Conservation (phyloP, 2,888 invertebrate genomes). For the Trissoscelio sp. region DNA sequence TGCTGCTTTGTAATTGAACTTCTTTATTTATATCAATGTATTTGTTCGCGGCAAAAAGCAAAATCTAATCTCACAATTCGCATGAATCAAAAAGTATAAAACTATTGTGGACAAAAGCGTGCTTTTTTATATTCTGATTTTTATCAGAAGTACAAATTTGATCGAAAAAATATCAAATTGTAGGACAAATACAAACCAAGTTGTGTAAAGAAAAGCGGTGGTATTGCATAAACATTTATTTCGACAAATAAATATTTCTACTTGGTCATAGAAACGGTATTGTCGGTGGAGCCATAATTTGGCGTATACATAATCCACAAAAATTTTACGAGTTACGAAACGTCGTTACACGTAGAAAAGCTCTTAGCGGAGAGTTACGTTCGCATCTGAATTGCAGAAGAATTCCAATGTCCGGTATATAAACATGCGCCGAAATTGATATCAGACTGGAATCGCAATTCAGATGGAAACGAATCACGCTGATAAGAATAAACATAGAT, state of each 20-base stretch:
- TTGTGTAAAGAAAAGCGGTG: not conserved
- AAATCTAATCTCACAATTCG: too few relatives aligned
- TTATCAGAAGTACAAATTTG: not conserved
- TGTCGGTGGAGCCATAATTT: not conserved
- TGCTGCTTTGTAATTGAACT: too few relatives aligned
- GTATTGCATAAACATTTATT: not conserved
- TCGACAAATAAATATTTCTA: not conserved
- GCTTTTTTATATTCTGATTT: too few relatives aligned
- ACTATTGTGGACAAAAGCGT: too few relatives aligned
- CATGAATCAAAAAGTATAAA: too few relatives aligned
- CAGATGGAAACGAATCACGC: not conserved
- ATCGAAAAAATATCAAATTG: not conserved
- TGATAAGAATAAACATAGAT: not conserved
- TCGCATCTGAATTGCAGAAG: constrained; percentile 3
- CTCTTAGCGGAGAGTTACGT: not conserved
- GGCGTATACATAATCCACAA: not conserved
- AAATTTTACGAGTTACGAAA: constrained; percentile 8
- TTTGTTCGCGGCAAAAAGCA: too few relatives aligned
- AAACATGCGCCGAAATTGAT: constrained; percentile 3
- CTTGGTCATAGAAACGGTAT: not conserved
- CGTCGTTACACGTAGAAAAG: not conserved
- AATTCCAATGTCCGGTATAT: not conserved
- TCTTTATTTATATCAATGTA: too few relatives aligned
- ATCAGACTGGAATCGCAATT: not conserved
- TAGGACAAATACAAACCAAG: not conserved